Evolutionary conservation across 2,113 vertebrate species (phyloP).

Genomic region (Cettia cetti): DNA sequence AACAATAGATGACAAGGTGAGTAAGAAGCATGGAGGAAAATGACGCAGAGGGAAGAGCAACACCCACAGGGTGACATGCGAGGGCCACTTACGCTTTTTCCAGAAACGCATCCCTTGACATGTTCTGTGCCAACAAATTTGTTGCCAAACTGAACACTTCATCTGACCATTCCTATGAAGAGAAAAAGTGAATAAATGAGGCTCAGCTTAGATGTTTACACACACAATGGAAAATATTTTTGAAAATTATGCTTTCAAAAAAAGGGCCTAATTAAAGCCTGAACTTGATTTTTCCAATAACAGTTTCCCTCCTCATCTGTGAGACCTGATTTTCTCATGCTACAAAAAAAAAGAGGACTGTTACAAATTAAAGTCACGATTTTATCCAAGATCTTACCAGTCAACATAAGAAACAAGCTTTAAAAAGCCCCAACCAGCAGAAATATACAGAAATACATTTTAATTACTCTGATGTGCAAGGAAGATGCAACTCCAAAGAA

Average conservation of each 20-base stretch:
- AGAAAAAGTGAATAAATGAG: slow-evolving; percentile 44
- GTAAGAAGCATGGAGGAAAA: slow-evolving; percentile 62
- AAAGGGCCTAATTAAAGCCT: slow-evolving; percentile 8
- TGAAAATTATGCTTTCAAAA: neutral
- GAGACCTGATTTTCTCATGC: neutral
- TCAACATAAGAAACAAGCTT: neutral
- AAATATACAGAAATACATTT: neutral
- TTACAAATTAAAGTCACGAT: neutral
- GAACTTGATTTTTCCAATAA: neutral
- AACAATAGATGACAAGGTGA: slow-evolving; percentile 62
- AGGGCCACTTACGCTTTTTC: slow-evolving; percentile 90
- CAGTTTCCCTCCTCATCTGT: neutral
- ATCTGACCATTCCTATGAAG: slow-evolving; percentile 91
- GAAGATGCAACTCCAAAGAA: neutral
- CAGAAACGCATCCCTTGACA: slow-evolving; percentile 92
- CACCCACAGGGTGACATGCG: slow-evolving; percentile 14
- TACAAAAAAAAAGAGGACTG: neutral
- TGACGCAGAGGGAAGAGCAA: slow-evolving; percentile 60
- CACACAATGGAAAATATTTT: slow-evolving; percentile 8
- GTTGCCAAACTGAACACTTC: slow-evolving; percentile 94
- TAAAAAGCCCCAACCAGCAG: neutral
- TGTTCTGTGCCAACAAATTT: slow-evolving; percentile 94
- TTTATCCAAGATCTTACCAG: neutral
- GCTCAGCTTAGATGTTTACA: neutral
- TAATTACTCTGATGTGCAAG: neutral